Conservation (phyloP, 2,113 vertebrate genomes). For the Poeciliopsis prolifica region DNA sequence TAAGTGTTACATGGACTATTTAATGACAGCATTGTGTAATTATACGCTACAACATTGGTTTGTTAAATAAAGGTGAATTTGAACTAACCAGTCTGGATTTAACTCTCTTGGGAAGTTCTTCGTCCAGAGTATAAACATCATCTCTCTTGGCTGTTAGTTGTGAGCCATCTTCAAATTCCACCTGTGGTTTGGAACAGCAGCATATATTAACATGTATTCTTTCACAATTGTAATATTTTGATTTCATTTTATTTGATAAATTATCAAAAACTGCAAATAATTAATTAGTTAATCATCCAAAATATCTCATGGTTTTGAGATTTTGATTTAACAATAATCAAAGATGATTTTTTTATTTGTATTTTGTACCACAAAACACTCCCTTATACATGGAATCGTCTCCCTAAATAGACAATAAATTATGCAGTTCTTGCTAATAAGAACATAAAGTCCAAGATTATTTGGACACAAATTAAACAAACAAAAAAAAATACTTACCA, state of each 20-base stretch:
- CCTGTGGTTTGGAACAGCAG: slow-evolving; percentile 72
- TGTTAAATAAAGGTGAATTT: neutral
- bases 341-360: neutral
- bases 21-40: neutral
- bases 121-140: slow-evolving; percentile 94
- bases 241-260: neutral
- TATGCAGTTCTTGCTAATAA: too few relatives aligned
- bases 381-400: too few relatives aligned
- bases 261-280: neutral
- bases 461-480: neutral
- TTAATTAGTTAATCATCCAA: neutral
- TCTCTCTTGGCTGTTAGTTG: slow-evolving; percentile 96
- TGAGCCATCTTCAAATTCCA: slow-evolving; percentile 98
- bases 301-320: neutral
- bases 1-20: neutral
- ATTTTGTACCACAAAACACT: neutral
- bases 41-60: neutral
- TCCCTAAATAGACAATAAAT: too few relatives aligned
- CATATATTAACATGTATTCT: neutral
- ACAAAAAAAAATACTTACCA: slow-evolving; percentile 79
- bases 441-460: too few relatives aligned
- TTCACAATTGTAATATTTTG: neutral
- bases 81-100: slow-evolving; percentile 91
- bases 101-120: slow-evolving; percentile 97
- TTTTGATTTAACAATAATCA: neutral